A percentile compares a stretch with the other conserved stretches of the same genome.
These are phyloP conservation scores for Pseudocheirus occidentalis DNA, from an alignment of 2,797 vertebrate genomes.

Conservation along the genomic window DNA sequence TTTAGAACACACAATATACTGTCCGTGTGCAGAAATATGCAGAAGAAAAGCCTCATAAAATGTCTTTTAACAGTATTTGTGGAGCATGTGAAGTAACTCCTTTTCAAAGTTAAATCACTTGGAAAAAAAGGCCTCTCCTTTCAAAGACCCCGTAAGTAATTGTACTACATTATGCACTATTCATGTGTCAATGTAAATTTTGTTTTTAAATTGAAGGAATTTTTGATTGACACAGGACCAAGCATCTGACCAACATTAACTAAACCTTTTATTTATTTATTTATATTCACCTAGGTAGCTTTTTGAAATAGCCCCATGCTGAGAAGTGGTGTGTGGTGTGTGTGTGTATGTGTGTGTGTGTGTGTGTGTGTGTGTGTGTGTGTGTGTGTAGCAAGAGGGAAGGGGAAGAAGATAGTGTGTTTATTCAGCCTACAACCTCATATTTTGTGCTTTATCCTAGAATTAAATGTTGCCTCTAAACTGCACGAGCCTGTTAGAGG, in stretches of 20 bases:
- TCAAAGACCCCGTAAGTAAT: slow-evolving; percentile 76
- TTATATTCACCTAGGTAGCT: slow-evolving; percentile 77
- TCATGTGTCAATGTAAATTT: slow-evolving; percentile 73
- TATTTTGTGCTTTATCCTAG: slow-evolving; percentile 77
- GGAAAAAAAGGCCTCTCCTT: slow-evolving; percentile 71
- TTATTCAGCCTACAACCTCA: slow-evolving; percentile 62
- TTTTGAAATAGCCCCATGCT: slow-evolving; percentile 55
- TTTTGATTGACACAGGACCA: slow-evolving; percentile 66
- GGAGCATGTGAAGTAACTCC: slow-evolving; percentile 73
- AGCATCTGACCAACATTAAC: slow-evolving; percentile 64
- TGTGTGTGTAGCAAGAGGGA: too few species aligned
- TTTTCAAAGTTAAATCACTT: slow-evolving; percentile 78
- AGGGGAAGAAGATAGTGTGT: slow-evolving; percentile 45
- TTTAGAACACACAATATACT: slow-evolving; percentile 79
- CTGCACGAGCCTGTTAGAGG: slow-evolving; percentile 52
- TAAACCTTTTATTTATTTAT: slow-evolving; percentile 80
- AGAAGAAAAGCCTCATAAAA: slow-evolving; percentile 70
- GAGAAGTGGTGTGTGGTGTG: background rate
- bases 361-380: too few species aligned
- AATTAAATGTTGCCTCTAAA: slow-evolving; percentile 70
- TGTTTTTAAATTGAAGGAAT: slow-evolving; percentile 68
- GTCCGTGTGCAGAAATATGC: slow-evolving; percentile 73
- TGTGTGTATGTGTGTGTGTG: too few species aligned
- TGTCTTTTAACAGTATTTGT: slow-evolving; percentile 74
- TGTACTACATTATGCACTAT: slow-evolving; percentile 74